Base-by-base conservation (phyloP, 2,888 invertebrate genomes). In the Argyra leucocephala region DNA sequence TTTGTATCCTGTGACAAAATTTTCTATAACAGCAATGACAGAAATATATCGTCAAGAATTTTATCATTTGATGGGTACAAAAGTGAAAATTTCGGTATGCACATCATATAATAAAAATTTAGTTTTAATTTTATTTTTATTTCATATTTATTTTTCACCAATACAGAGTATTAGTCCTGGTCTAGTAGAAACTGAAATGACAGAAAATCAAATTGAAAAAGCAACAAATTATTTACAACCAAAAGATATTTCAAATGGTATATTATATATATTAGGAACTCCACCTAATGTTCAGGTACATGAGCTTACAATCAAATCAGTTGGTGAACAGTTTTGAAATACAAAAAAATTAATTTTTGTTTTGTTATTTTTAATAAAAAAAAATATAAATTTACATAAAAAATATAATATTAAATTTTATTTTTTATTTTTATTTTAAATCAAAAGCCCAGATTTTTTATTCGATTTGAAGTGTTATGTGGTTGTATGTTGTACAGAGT, bases 41-140 rank as follows among this genome's bases (percentile, higher is more conserved):
- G 78, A 78, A 67, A 71, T 74, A 23, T 74, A 75, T 66, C 74
- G 79, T 5, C 76, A 78, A 63, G 80, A 80, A 69, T 75, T 80
- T 6, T 65, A 71, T 1, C 72, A 71, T 5, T 64, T 75, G 37
- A n/a, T n/a, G n/a, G 73, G 71, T 0, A 78, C 77, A 0, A 76
- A 77, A 57, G 72, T 79, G n/a, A 77, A 77, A 69, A 70, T 79
- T 1, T 76, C 80, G 26, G 80, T 80, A 66, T 71, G 75, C 2
- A n/a, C n/a, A n/a, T n/a, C n/a, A n/a, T n/a, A n/a, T n/a, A n/a
- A n/a, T n/a, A n/a, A n/a, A n/a, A n/a, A n/a, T n/a, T n/a, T n/a
- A n/a, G n/a, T n/a, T n/a, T n/a, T n/a, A n/a, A n/a, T n/a, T n/a
- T n/a, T n/a, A n/a, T n/a, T 9, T 48, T 48, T 48, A 18, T 48